Evolutionary conservation across 1,140 invertebrate genomes (phyloP).

Genomic region (Drosophila parabipectinata): DNA sequence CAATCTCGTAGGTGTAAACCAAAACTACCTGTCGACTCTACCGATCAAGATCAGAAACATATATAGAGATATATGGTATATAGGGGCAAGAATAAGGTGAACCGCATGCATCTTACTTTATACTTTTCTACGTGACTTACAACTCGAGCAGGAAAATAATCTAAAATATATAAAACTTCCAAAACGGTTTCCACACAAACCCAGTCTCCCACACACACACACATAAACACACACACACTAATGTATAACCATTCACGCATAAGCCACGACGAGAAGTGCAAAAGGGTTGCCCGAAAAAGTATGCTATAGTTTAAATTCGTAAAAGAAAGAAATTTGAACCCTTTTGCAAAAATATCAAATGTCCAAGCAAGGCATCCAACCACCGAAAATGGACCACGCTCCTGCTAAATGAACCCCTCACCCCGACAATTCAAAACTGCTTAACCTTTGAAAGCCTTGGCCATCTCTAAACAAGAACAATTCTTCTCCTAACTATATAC

Average conservation of each 20-base stretch:
- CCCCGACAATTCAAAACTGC: slow-evolving; percentile 10
- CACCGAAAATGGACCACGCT: slow-evolving; percentile 51
- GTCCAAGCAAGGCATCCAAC: slow-evolving; percentile 43
- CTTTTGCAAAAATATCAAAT: not conserved
- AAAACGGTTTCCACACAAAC: slow-evolving; percentile 45
- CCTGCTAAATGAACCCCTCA: slow-evolving; percentile 18
- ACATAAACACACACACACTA: slow-evolving; percentile 2
- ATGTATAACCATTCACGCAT: not conserved
- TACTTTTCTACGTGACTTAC: slow-evolving; percentile 50
- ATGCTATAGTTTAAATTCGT: not conserved
- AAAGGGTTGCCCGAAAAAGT: not conserved
- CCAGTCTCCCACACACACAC: slow-evolving; percentile 17
- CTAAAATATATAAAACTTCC: slow-evolving; percentile 26
- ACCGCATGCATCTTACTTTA: slow-evolving; percentile 42
- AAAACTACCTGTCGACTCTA: slow-evolving; percentile 41
- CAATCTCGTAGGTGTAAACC: slow-evolving; percentile 45
- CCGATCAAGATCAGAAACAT: slow-evolving; percentile 17
- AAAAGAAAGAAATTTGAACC: not conserved
- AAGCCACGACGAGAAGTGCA: not conserved
- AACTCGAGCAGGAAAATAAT: slow-evolving; percentile 33
- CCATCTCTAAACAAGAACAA: slow-evolving; percentile 1
- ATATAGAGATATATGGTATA: slow-evolving; percentile 2
- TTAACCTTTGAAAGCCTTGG: slow-evolving; percentile 14
- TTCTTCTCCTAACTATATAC: slow-evolving; percentile 19
- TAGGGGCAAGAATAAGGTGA: slow-evolving; percentile 22